Conservation (phyloP, 2,888 invertebrate genomes). For the Rotaria magnacalcarata region DNA sequence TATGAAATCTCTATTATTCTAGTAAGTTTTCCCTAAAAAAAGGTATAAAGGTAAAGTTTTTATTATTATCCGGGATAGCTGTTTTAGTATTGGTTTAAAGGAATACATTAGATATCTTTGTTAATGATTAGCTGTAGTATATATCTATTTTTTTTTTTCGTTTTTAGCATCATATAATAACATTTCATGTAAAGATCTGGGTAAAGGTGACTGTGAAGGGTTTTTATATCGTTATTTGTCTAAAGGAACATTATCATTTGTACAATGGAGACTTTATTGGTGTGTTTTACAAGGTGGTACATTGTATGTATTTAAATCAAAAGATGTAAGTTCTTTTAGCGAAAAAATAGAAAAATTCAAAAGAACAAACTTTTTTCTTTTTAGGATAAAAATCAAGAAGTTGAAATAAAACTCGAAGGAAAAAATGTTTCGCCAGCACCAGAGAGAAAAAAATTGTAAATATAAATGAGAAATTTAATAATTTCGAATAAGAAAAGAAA, state of each 20-base stretch:
- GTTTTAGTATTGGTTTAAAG: neutral
- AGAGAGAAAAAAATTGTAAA: constrained; percentile 73
- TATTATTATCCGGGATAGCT: neutral
- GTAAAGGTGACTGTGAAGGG: constrained; percentile 72
- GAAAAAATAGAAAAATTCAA: too few relatives aligned
- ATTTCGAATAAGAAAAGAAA: neutral
- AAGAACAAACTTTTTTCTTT: constrained; percentile 40
- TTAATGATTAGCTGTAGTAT: constrained; percentile 47
- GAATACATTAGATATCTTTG: neutral
- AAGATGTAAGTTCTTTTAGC: constrained; percentile 61
- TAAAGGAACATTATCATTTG: constrained; percentile 61
- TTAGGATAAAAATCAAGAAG: constrained; percentile 72
- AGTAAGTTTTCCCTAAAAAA: too few relatives aligned
- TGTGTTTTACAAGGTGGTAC: constrained; percentile 71
- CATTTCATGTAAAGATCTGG: constrained; percentile 72
- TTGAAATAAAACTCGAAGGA: constrained; percentile 78
- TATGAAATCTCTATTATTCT: too few relatives aligned
- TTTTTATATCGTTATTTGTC: constrained; percentile 71
- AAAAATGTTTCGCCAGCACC: constrained; percentile 78
- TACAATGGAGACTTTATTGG: constrained; percentile 73
- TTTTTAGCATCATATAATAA: constrained; percentile 66
- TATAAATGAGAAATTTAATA: constrained; percentile 39
- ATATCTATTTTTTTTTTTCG: neutral
- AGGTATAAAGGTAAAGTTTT: neutral
- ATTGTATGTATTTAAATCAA: constrained; percentile 69